Conservation (phyloP, 2,113 vertebrate species). For the Myanophis thanlyinensis region DNA sequence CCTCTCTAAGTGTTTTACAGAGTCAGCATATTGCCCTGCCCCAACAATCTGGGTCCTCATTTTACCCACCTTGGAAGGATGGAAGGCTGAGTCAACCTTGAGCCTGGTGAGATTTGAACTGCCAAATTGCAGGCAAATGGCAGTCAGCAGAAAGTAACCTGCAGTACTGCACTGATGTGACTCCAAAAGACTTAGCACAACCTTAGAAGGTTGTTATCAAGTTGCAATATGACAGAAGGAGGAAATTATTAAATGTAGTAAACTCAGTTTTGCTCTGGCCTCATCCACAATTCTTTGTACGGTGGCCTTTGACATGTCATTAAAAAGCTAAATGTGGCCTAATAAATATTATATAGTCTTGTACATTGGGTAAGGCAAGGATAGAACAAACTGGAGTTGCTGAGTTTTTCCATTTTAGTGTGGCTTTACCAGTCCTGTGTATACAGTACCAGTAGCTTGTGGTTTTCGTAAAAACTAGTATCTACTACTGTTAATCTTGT, state of each 20-base stretch:
- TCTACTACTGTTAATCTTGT: neutral
- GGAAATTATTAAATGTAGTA: neutral
- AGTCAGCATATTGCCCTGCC: too few species aligned
- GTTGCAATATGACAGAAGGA: neutral
- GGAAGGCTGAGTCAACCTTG: too few species aligned
- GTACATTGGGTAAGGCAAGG: neutral
- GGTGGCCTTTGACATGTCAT: neutral
- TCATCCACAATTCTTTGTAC: neutral
- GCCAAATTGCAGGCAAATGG: too few species aligned
- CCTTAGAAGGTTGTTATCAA: neutral
- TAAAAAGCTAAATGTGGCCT: neutral
- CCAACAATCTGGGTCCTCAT: too few species aligned
- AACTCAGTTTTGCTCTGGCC: neutral
- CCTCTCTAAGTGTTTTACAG: too few species aligned
- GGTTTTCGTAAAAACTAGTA: neutral
- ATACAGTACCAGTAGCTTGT: neutral
- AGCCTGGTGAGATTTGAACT: too few species aligned
- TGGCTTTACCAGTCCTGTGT: neutral
- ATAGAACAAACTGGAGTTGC: neutral
- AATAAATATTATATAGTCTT: neutral
- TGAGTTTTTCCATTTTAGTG: neutral
- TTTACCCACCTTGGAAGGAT: too few species aligned
- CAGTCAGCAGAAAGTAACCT: too few species aligned
- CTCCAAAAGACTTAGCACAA: neutral
- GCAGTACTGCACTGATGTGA: neutral